Conservation (phyloP, 2,113 vertebrate genomes). For the Xiphias gladius region DNA sequence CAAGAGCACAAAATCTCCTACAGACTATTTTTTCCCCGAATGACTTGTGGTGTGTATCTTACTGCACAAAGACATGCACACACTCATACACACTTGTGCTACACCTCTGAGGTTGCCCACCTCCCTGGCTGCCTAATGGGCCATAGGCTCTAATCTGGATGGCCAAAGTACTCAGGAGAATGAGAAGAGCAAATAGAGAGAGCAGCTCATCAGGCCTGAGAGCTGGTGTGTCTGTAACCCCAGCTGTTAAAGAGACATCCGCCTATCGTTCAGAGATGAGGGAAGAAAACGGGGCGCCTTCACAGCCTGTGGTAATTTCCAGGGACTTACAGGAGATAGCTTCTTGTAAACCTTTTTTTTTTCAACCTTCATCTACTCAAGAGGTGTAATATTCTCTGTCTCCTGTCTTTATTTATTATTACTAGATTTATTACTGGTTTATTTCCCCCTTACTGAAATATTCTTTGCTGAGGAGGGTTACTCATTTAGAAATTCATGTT, state of each 20-base stretch:
- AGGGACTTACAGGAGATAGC: conserved; percentile 55
- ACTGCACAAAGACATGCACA: conserved; percentile 46
- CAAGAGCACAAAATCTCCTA: conserved; percentile 12
- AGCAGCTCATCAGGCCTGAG: conserved; percentile 74
- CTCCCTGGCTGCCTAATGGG: conserved; percentile 86
- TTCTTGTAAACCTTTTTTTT: conserved; percentile 40
- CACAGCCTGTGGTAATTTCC: conserved; percentile 52
- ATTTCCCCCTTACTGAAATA: conserved; percentile 8
- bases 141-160: conserved; percentile 82
- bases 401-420: neutral
- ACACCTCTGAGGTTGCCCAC: conserved; percentile 66
- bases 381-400: neutral
- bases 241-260: conserved; percentile 77
- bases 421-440: neutral
- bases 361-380: conserved; percentile 21
- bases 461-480: neutral
- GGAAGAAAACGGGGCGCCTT: conserved; percentile 52
- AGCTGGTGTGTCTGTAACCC: conserved; percentile 69
- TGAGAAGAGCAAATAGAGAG: conserved; percentile 79
- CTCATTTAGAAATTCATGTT: too few species aligned
- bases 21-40: conserved; percentile 18
- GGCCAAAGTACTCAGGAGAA: conserved; percentile 74
- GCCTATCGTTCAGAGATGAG: conserved; percentile 66
- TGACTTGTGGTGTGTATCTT: conserved; percentile 53
- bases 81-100: conserved; percentile 55